Evolutionary conservation across 2,888 invertebrate genomes (phyloP).

Genomic region (Drosophila fungiperda): DNA sequence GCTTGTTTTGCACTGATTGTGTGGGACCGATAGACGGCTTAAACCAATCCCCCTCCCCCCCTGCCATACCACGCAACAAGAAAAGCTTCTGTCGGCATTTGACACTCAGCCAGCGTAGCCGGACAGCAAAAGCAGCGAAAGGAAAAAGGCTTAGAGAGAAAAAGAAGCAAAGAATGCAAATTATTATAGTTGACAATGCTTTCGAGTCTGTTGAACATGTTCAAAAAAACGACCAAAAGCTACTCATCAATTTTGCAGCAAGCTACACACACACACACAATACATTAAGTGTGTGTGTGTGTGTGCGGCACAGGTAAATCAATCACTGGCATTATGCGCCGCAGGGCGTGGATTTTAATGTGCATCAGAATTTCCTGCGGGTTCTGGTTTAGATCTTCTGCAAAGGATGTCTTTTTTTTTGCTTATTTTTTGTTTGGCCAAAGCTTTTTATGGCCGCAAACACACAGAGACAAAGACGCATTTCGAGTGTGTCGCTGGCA

Average conservation of each 20-base stretch:
- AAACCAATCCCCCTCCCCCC: slow-evolving; percentile 15
- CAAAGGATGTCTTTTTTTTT: slow-evolving; percentile 44
- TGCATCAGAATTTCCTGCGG: slow-evolving; percentile 42
- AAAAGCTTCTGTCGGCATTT: slow-evolving; percentile 54
- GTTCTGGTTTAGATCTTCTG: slow-evolving; percentile 28
- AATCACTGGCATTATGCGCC: slow-evolving; percentile 71
- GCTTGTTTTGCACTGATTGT: slow-evolving; percentile 60
- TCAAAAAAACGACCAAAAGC: slow-evolving; percentile 49
- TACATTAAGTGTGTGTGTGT: slow-evolving; percentile 1
- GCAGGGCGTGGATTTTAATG: slow-evolving; percentile 52
- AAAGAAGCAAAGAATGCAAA: slow-evolving; percentile 39
- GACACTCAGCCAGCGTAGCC: slow-evolving; percentile 42
- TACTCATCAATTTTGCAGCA: slow-evolving; percentile 62
- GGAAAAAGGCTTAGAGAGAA: neutral
- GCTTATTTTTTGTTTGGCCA: slow-evolving; percentile 15
- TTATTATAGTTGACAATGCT: slow-evolving; percentile 13
- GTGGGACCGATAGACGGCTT: slow-evolving; percentile 56
- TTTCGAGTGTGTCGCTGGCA: slow-evolving; percentile 44
- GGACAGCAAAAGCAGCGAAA: slow-evolving; percentile 11
- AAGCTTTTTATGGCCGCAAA: slow-evolving; percentile 66
- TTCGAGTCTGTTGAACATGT: slow-evolving; percentile 26
- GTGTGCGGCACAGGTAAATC: slow-evolving; percentile 68
- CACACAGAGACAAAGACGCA: slow-evolving; percentile 42
- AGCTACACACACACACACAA: neutral
- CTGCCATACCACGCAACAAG: neutral